Evolutionary conservation across 2,888 invertebrate genomes (phyloP).

Genomic region (Harmothoe impar): DNA sequence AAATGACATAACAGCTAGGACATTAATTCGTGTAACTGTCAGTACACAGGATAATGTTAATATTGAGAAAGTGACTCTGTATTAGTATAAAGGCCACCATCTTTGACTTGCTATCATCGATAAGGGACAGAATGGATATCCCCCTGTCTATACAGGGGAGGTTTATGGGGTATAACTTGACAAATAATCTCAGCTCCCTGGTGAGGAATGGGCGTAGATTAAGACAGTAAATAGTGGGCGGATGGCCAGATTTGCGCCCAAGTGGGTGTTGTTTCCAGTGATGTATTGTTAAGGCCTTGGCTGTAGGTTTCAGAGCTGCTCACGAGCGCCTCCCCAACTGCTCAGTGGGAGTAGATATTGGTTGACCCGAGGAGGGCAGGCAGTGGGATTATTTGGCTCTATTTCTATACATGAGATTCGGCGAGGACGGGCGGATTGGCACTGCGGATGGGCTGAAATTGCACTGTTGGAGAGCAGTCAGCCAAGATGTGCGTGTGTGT

Average conservation of each 20-base stretch:
- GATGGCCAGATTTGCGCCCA: neutral
- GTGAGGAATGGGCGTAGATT: neutral
- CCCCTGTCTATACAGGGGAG: too few species aligned
- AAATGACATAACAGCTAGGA: too few species aligned
- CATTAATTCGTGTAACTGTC: too few species aligned
- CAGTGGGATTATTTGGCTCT: constrained; percentile 2
- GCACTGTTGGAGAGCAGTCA: neutral
- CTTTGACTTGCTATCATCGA: too few species aligned
- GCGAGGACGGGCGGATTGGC: neutral
- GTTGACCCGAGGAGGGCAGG: neutral
- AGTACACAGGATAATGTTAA: too few species aligned
- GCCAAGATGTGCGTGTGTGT: neutral
- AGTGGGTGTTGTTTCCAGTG: neutral
- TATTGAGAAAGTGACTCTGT: too few species aligned
- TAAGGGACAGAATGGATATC: too few species aligned
- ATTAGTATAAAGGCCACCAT: too few species aligned
- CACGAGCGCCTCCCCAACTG: neutral
- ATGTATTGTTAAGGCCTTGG: neutral
- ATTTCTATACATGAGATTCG: constrained; percentile 42
- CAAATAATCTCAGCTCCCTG: neutral
- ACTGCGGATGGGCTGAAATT: neutral
- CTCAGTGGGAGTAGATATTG: constrained; percentile 26
- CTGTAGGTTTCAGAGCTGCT: neutral
- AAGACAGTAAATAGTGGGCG: neutral
- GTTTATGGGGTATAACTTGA: neutral